A percentile compares a stretch with the other conserved stretches of the same genome.
Evolutionary conservation across 2,888 invertebrate species (phyloP).

Genomic region (Amblyteles armatorius): DNA sequence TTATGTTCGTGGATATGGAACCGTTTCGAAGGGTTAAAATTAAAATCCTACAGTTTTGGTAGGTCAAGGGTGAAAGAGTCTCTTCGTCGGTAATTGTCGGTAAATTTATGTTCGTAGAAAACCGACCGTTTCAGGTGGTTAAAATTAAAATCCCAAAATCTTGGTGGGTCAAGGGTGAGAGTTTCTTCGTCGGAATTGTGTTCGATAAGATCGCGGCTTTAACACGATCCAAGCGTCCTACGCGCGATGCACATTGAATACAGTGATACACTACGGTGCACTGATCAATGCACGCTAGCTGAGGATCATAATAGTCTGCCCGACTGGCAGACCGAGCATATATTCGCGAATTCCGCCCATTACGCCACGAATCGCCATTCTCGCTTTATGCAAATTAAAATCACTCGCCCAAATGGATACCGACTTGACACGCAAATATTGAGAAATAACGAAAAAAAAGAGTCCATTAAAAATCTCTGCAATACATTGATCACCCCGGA

Average conservation of each 20-base stretch:
- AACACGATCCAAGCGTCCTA: background rate
- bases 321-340: slow-evolving; percentile 27
- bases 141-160: background rate
- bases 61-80: background rate
- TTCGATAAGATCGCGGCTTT: background rate
- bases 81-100: background rate
- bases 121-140: background rate
- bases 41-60: background rate
- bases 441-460: background rate
- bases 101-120: no score
- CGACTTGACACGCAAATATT: background rate
- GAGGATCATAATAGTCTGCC: slow-evolving; percentile 45
- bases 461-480: background rate
- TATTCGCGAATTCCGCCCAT: slow-evolving; percentile 49
- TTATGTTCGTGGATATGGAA: background rate
- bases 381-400: slow-evolving; percentile 34
- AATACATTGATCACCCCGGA: background rate
- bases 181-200: background rate
- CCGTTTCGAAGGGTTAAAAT: background rate
- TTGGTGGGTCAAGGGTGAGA: background rate
- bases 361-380: slow-evolving; percentile 45
- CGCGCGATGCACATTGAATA: background rate
- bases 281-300: slow-evolving; percentile 16
- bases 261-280: slow-evolving; percentile 10
- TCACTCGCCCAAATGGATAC: slow-evolving; percentile 6